Conservation (phyloP, 2,888 invertebrate species). For the Thymelicus acteon region DNA sequence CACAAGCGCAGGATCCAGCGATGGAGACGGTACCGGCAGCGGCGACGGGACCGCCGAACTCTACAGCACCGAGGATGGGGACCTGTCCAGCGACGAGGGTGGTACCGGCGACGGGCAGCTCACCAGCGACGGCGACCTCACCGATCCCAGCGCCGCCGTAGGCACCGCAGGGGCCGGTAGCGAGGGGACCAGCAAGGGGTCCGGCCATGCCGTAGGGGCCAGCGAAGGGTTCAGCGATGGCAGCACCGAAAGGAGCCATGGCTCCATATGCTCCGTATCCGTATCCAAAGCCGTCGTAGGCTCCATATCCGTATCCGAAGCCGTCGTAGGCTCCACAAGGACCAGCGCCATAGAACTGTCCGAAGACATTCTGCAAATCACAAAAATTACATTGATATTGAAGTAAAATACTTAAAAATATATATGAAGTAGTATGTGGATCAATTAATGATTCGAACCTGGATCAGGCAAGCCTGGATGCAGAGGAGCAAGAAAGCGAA, state of each 20-base stretch:
- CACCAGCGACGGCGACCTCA: conserved; percentile 53
- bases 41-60: conserved; percentile 47
- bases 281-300: no score
- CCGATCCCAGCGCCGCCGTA: conserved; percentile 53
- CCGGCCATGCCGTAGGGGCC: not conserved
- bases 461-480: conserved; percentile 56
- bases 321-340: conserved; percentile 37
- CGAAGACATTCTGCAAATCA: conserved; percentile 41
- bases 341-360: conserved; percentile 41
- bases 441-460: conserved; percentile 41
- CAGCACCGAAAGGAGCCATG: no score
- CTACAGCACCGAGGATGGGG: conserved; percentile 49
- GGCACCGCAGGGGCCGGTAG: conserved; percentile 38
- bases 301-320: conserved; percentile 19
- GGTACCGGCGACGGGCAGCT: conserved; percentile 49
- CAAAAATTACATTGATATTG: no score
- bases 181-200: conserved; percentile 19
- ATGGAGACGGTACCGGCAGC: conserved; percentile 48
- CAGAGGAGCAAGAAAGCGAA: conserved; percentile 51
- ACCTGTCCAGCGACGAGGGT: conserved; percentile 46
- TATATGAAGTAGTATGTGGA: no score
- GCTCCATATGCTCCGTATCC: conserved; percentile 23
- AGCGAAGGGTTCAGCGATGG: conserved; percentile 27
- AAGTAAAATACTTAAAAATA: no score
- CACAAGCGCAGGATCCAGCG: conserved; percentile 47